Evolutionary conservation across 1,140 invertebrate genomes (phyloP), one percentile per base, ranked within the genome.

Genomic region (Ceratoteleas bidentatus): DNA sequence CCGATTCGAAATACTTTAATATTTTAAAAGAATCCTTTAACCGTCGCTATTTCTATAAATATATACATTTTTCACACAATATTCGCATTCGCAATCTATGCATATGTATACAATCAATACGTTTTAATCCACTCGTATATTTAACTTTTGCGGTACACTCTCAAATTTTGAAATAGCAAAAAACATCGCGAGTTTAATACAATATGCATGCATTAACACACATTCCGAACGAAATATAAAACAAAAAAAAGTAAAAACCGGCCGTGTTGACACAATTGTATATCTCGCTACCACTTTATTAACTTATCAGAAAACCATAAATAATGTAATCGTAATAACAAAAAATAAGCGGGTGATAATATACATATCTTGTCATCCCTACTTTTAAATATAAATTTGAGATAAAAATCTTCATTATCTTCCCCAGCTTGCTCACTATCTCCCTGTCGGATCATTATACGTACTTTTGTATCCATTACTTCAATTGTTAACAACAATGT

Each of bases 71-170:
- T 43, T 43, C 40, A 2, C 1, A 43, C 1, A n/a, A 43, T 49
- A 14, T 13, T n/a, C 45, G 13, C 33, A 53, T 36, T 56, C 15
- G 15, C 34, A 10, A 24, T n/a, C 58, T 38, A 62, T 73, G 50
- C 58, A 73, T 74, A 74, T 74, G 56, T 64, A 64, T 64, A 50
- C 53, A 50, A 57, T 64, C 70, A 57, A 64, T 43, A 43, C n/a
- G 33, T 45, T 74, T 56, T 74, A 64, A 74, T 74, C 60, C 57
- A 24, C 57, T 64, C 62, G 57, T 64, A 57, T 50, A 40, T 74
- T 73, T 64, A 64, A 57, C 52, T 49, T 24, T 24, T 47, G 56
- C 34, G 13, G 13, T 61, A 49, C 34, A 33, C 54, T 11, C 43
- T 52, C 11, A 53, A 60, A 70, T 70, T 58, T 52, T 14, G 14